These are phyloP conservation scores for Anneissia japonica DNA, from an alignment of 35 echinoderm and acorn worm species.

Conservation along the genomic window DNA sequence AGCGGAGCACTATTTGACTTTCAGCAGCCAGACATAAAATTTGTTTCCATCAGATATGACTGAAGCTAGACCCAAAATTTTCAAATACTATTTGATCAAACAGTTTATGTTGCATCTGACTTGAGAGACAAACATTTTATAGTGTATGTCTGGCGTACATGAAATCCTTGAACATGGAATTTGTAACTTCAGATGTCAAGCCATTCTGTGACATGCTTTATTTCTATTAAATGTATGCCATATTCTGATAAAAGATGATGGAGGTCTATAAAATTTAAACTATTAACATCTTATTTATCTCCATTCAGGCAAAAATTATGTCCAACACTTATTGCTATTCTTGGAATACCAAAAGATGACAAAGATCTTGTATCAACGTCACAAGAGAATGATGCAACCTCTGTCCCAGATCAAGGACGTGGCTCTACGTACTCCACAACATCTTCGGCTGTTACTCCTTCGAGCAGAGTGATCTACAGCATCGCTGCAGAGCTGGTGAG, in stretches of 20 bases:
- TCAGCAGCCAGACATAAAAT: too few species aligned
- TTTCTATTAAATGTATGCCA: not conserved
- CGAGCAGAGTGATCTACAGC: slow-evolving; percentile 63
- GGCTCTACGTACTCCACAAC: slow-evolving; percentile 74
- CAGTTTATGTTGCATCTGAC: not conserved
- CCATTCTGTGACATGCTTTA: not conserved
- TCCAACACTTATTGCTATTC: slow-evolving; percentile 82
- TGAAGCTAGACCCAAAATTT: too few species aligned
- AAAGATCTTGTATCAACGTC: slow-evolving; percentile 48
- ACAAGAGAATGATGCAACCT: not conserved
- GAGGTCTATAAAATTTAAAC: too few species aligned
- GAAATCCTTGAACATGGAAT: not conserved
- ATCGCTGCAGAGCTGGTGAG: slow-evolving; percentile 78
- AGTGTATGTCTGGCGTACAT: not conserved
- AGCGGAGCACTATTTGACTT: too few species aligned
- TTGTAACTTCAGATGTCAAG: not conserved
- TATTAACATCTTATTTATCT: not conserved
- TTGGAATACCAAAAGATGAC: slow-evolving; percentile 87
- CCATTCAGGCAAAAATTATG: slow-evolving; percentile 78
- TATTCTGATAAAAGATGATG: too few species aligned
- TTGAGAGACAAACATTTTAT: not conserved
- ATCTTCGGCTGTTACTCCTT: slow-evolving; percentile 45
- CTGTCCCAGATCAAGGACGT: slow-evolving; percentile 67
- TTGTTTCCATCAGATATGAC: too few species aligned
- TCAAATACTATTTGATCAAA: too few species aligned